Evolutionary conservation across 1,140 invertebrate genomes (phyloP).

Genomic region (Zaprionus africanus): DNA sequence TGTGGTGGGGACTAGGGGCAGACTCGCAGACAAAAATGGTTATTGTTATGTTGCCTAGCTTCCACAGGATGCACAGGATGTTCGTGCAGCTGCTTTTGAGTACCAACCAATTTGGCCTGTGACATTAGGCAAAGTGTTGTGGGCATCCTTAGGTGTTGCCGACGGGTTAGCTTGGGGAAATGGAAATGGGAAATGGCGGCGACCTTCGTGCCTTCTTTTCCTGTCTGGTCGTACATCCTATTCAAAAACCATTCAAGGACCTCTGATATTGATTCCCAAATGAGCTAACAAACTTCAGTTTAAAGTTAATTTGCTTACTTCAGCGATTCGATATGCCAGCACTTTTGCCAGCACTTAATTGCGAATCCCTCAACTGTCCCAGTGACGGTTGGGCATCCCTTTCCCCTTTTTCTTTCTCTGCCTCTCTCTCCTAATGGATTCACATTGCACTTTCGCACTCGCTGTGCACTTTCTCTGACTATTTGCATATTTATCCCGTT

Average conservation of each 20-base stretch:
- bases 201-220: conserved; percentile 18
- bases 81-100: conserved; percentile 64
- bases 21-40: conserved; percentile 59
- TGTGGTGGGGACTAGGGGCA: conserved; percentile 12
- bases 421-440: background rate
- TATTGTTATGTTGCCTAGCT: conserved; percentile 71
- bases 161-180: conserved; percentile 15
- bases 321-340: conserved; percentile 23
- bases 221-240: background rate
- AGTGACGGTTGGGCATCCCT: background rate
- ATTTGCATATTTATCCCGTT: conserved; percentile 68
- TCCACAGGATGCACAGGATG: conserved; percentile 61
- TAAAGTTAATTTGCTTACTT: conserved; percentile 34
- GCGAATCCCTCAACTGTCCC: background rate
- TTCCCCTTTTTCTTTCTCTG: background rate
- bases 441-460: background rate
- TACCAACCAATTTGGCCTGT: conserved; percentile 53
- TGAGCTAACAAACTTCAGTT: conserved; percentile 13
- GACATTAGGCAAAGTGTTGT: conserved; percentile 57
- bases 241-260: conserved; percentile 12
- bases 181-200: no score
- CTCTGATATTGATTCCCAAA: conserved; percentile 29
- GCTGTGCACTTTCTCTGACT: conserved; percentile 24
- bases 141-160: conserved; percentile 29
- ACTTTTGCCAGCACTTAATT: background rate